Evolutionary conservation across 1,140 invertebrate genomes (phyloP).

Genomic region (Ptiloglossa arizonensis): DNA sequence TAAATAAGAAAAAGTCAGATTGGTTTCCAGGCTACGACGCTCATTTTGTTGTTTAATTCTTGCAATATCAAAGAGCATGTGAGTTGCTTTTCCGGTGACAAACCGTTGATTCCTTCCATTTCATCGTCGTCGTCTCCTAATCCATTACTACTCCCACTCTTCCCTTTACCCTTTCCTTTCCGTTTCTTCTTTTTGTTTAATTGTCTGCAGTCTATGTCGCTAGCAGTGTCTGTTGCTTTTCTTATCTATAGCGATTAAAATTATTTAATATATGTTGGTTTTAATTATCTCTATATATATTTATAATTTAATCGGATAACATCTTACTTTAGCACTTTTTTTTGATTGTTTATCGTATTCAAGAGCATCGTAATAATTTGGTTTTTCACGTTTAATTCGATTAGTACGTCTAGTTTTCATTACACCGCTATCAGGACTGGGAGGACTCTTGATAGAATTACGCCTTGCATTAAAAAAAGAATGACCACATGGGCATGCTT

Average conservation of each 20-base stretch:
- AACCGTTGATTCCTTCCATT: slow-evolving; percentile 81
- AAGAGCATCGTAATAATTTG: slow-evolving; percentile 91
- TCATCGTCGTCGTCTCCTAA: slow-evolving; percentile 83
- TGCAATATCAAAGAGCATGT: slow-evolving; percentile 86
- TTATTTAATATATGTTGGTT: slow-evolving; percentile 2
- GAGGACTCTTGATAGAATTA: slow-evolving; percentile 82
- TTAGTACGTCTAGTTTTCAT: slow-evolving; percentile 85
- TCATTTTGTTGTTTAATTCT: slow-evolving; percentile 88
- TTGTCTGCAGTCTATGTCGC: slow-evolving; percentile 80
- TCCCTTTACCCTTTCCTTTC: slow-evolving; percentile 81
- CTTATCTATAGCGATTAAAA: slow-evolving; percentile 74
- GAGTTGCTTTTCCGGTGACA: slow-evolving; percentile 83
- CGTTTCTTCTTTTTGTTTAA: slow-evolving; percentile 81
- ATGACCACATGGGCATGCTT: slow-evolving; percentile 90
- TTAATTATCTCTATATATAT: background rate
- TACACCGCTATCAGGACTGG: slow-evolving; percentile 78
- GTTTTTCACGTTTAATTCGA: slow-evolving; percentile 88
- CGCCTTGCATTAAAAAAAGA: slow-evolving; percentile 88
- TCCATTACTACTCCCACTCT: slow-evolving; percentile 75
- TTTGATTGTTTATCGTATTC: slow-evolving; percentile 88
- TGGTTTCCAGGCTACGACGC: slow-evolving; percentile 86
- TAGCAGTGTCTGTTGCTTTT: slow-evolving; percentile 80
- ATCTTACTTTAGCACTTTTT: slow-evolving; percentile 79
- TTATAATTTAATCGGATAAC: background rate
- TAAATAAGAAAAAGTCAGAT: slow-evolving; percentile 64